Percentiles rank a stretch among this genome's conserved stretches.
Evolutionary conservation across 2,113 vertebrate species (phyloP).

Genomic region (Mola mola): DNA sequence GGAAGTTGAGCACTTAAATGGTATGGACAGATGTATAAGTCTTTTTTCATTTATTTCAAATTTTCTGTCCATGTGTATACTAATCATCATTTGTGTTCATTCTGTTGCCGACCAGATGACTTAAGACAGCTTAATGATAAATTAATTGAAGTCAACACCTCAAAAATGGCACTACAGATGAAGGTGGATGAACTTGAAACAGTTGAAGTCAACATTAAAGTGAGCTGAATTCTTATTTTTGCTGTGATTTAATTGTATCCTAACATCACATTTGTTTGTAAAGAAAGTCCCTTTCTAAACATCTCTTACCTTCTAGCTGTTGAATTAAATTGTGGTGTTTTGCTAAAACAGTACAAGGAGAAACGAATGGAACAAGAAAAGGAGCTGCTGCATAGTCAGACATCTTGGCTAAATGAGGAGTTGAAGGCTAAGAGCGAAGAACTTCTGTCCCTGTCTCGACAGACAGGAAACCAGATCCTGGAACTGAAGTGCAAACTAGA

Average conservation of each 20-base stretch:
- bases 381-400: conserved; percentile 89
- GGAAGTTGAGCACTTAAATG: conserved; percentile 91
- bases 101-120: conserved; percentile 85
- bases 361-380: conserved; percentile 96
- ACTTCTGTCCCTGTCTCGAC: conserved; percentile 87
- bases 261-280: neutral
- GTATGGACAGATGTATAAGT: conserved; percentile 69
- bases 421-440: conserved; percentile 94
- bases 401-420: conserved; percentile 90
- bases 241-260: neutral
- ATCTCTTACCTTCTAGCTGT: neutral
- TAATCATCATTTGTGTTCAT: neutral
- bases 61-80: neutral
- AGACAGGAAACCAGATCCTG: conserved; percentile 93
- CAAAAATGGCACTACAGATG: conserved; percentile 89
- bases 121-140: conserved; percentile 90
- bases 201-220: conserved; percentile 94
- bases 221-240: conserved; percentile 45
- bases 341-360: conserved; percentile 87
- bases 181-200: conserved; percentile 94
- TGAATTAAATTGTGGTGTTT: conserved; percentile 1
- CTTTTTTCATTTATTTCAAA: neutral
- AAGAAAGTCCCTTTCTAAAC: neutral
- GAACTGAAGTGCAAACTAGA: conserved; percentile 91
- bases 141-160: conserved; percentile 86